Evolutionary conservation across 30 jellyfish, hydroid and myxozoan genomes (phyloP), one percentile per base, ranked within the genome.

Genomic region (Turritopsis dohrnii): DNA sequence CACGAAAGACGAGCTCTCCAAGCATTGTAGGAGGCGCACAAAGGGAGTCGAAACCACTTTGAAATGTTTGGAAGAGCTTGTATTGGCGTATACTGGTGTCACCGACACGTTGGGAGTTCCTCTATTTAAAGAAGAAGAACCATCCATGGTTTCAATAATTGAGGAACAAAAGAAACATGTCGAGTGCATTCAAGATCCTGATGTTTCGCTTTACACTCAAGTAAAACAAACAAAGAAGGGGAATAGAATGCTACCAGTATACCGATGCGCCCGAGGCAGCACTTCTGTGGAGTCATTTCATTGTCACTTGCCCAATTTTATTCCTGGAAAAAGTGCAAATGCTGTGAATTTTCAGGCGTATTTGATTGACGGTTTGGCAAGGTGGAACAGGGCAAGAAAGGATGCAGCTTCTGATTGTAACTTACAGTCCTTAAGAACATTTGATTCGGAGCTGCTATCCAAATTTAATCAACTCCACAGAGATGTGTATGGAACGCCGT

Each of bases 41-140:
- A n/a, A n/a, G n/a, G n/a, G n/a, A 75, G 94, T 79, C 54, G 71
- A 86, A 21, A 80, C 76, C 74, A 86, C 72, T 29, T 29, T 28
- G 21, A 18, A 74, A 76, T 21, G 53, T 4, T 21, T 86, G 28
- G 91, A 84, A 77, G 87, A 76, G 21, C 91, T 84, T 27, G 66
- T 87, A 31, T 65, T 75, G 79, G 29, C 28, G 28, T 74, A 74
- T 85, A 71, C 82, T 1, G 65, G 80, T 28, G 41, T 81, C 81
- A 87, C 95, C 27, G 95, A 87, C 65, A 18, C 79, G 17, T 81
- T 80, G 52, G 95, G 95, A 28, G 89, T 87, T 27, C 95, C 95
- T 25, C 75, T 87, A 13, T 54, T 87, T 69, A 79, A 81, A 60
- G 88, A 65, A 16, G 79, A 85, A 23, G 60, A 41, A 41, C 60